Conservation (phyloP, 1,140 invertebrate genomes). For the Trichonephila clavipes region DNA sequence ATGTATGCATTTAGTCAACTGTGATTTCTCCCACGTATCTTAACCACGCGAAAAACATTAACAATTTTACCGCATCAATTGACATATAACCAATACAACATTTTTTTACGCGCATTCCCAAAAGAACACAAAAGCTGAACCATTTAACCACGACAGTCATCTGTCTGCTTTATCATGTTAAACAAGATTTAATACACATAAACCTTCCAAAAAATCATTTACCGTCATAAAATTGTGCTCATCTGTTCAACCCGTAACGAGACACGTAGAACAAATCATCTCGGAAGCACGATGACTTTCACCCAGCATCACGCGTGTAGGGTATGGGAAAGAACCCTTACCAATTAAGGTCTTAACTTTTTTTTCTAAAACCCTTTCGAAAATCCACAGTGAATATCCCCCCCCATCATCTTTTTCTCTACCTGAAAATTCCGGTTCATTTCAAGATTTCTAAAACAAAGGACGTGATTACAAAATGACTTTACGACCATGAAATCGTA, state of each 20-base stretch:
- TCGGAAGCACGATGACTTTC: not conserved
- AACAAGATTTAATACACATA: not conserved
- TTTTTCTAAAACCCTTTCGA: not conserved
- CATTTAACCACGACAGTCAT: not conserved
- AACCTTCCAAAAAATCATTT: not conserved
- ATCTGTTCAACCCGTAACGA: not conserved
- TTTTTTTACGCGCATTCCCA: not conserved
- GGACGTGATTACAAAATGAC: not conserved
- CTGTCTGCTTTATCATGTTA: not conserved
- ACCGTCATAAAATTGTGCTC: not conserved
- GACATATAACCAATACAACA: not conserved
- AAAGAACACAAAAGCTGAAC: not conserved
- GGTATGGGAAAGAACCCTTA: not conserved
- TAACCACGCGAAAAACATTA: not conserved
- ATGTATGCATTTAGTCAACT: too few relatives aligned
- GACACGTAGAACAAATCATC: not conserved
- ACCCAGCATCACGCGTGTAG: not conserved
- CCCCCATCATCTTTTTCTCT: not conserved
- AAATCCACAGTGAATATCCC: not conserved
- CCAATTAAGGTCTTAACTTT: not conserved
- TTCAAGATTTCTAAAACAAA: not conserved
- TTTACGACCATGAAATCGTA: constrained; percentile 8
- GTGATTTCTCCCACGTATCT: too few relatives aligned
- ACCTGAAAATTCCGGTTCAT: not conserved
- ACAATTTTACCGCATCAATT: not conserved